Conservation (phyloP, 2,888 invertebrate species). For the Spisula subtruncata region DNA sequence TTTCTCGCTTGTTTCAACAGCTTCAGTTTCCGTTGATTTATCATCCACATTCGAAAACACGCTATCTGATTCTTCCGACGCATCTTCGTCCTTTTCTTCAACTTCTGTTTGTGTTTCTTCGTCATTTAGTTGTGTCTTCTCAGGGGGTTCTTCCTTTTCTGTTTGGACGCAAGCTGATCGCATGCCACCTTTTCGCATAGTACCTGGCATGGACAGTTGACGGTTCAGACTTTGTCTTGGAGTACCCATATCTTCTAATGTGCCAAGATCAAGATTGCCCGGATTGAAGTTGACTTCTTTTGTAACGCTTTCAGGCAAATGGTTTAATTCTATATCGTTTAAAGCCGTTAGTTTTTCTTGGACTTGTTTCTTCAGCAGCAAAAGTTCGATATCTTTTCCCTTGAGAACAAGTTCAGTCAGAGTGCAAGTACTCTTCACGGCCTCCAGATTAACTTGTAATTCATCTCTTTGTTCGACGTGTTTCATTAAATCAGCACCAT, state of each 20-base stretch:
- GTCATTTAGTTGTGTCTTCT: constrained; percentile 65
- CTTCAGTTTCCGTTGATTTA: constrained; percentile 81
- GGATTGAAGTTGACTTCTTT: constrained; percentile 85
- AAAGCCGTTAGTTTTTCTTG: constrained; percentile 86
- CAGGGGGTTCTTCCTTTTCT: constrained; percentile 72
- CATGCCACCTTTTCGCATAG: constrained; percentile 65
- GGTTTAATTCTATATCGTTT: constrained; percentile 84
- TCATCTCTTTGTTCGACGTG: constrained; percentile 85
- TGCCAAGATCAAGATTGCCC: constrained; percentile 86
- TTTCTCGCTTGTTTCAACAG: constrained; percentile 82
- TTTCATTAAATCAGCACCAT: constrained; percentile 87
- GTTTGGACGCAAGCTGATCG: constrained; percentile 72
- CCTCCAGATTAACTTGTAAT: constrained; percentile 85
- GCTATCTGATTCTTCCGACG: constrained; percentile 66
- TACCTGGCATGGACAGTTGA: constrained; percentile 64
- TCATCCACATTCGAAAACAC: constrained; percentile 73
- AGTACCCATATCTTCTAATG: constrained; percentile 84
- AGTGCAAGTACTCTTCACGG: constrained; percentile 87
- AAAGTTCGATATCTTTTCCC: constrained; percentile 88
- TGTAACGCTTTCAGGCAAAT: constrained; percentile 84
- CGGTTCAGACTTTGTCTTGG: constrained; percentile 78
- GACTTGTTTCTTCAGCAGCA: constrained; percentile 88
- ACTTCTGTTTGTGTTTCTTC: constrained; percentile 76
- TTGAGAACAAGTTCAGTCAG: constrained; percentile 88
- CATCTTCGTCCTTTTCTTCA: constrained; percentile 61